Conservation (phyloP, 53 echinoderm and acorn worm genomes). For the Apostichopus leukothele region DNA sequence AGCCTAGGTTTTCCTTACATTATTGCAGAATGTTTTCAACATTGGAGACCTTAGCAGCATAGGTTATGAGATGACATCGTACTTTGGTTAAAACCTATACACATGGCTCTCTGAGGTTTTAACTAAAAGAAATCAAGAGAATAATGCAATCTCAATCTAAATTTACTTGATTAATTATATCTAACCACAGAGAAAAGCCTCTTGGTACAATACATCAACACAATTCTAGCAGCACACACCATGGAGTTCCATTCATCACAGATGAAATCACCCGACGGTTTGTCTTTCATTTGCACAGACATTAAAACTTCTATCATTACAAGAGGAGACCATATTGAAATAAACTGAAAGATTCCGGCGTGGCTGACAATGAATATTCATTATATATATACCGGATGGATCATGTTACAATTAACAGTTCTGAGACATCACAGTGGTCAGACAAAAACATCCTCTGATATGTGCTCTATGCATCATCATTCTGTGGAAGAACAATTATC, state of each 20-base stretch:
- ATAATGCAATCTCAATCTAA: too few relatives aligned
- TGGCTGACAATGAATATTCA: not conserved
- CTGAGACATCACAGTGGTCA: conserved; percentile 3
- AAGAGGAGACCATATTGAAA: not conserved
- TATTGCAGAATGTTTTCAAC: too few relatives aligned
- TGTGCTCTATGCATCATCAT: not conserved
- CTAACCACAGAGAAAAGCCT: too few relatives aligned
- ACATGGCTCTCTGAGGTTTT: too few relatives aligned
- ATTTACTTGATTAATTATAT: too few relatives aligned
- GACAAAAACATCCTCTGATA: not conserved
- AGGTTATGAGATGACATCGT: too few relatives aligned
- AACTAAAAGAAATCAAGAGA: too few relatives aligned
- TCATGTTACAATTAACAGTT: not conserved
- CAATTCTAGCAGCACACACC: not conserved
- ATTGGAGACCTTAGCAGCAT: too few relatives aligned
- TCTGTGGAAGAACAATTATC: conserved; percentile 24
- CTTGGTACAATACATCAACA: not conserved
- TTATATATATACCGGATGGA: not conserved
- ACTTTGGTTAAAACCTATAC: too few relatives aligned
- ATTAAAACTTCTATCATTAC: not conserved
- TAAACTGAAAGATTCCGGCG: not conserved
- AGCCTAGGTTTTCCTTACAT: too few relatives aligned
- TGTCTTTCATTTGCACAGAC: too few relatives aligned
- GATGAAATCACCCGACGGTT: not conserved
- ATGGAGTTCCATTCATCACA: not conserved